A percentile compares a stretch with the other conserved stretches of the same genome.
These are phyloP conservation scores for Nasua narica DNA, from an alignment of 2,797 vertebrate species.

Conservation along the genomic window DNA sequence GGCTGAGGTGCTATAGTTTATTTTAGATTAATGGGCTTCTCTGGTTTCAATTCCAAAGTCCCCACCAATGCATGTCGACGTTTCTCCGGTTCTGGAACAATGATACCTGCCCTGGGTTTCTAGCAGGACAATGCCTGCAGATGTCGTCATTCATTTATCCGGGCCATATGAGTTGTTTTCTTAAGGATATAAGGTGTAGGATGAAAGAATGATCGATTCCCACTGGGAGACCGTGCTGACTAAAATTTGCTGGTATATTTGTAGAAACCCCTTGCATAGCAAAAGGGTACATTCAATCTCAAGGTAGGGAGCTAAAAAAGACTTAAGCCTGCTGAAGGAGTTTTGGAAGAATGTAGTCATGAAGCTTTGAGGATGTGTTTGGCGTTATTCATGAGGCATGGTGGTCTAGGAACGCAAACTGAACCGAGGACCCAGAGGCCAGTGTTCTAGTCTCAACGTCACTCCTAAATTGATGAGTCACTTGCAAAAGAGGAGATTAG, in stretches of 20 bases:
- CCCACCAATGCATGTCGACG: neutral
- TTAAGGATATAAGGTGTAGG: neutral
- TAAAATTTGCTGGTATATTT: neutral
- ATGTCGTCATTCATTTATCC: neutral
- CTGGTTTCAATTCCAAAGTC: conserved; percentile 14
- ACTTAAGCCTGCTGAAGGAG: neutral
- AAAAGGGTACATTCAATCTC: neutral
- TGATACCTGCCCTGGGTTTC: neutral
- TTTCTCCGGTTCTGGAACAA: neutral
- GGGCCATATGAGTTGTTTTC: neutral
- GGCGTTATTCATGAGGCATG: neutral
- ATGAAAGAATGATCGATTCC: neutral
- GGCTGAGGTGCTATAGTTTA: conserved; percentile 1
- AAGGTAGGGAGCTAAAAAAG: neutral
- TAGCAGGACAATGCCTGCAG: neutral
- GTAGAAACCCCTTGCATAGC: neutral
- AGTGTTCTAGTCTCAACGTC: neutral
- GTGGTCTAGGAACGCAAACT: neutral
- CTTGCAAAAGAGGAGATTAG: neutral
- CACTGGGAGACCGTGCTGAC: neutral
- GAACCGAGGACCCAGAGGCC: too few relatives aligned
- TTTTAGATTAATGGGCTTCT: conserved; percentile 35
- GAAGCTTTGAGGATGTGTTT: neutral
- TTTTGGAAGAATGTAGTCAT: neutral
- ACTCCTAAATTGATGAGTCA: neutral